Base-by-base conservation (phyloP, 2,113 vertebrate species). In the Oxyruncus cristatus region DNA sequence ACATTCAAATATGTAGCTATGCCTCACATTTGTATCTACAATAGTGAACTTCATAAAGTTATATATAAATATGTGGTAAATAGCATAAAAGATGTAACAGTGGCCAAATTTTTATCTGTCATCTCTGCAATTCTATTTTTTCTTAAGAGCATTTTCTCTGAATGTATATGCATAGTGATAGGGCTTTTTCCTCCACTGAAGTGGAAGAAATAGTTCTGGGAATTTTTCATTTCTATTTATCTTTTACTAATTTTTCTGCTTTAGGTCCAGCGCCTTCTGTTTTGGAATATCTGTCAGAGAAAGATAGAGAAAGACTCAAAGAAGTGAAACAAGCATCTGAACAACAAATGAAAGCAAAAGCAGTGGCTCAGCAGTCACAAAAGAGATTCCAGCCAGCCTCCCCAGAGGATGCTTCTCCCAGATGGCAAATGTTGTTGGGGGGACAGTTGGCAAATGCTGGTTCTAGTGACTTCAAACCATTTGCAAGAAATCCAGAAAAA, bases 401-500 rank as follows among this genome's bases (percentile, higher is more conserved):
- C 9, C 19, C 86, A 5, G 89, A 96, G 7, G 74, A 76, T 4
- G 77, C 74, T 49, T 92, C 96, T 37, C 49, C 52, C 14, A 97
- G 96, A 16, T 97, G 98, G 98, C 96, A 65, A 4, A n/a, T 56
- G 37, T 67, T 97, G 1, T 19, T 88, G 52, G 93, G 87, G 11
- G 75, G 62, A 0, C 93, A 97, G 56, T 23, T 77, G 16, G 88
- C 4, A 93, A 91, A 89, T 39, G 55, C 94, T 28, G 89, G 85
- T 89, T 95, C 97, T 46, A 98, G 97, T 96, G 97, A 97, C 72
- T 99, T 99, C 97, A 99, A 95, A 88, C 99, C 99, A 6, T 99
- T 99, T 49, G 98, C 98, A 66, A 98, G 97, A 87, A 98, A 98
- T 85, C 98, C 99, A 24, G 98, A 98, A 88, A 99, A 99, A 92